Evolutionary conservation across 2,797 vertebrate genomes (phyloP).

Genomic region (Micropoecilia bifurca): DNA sequence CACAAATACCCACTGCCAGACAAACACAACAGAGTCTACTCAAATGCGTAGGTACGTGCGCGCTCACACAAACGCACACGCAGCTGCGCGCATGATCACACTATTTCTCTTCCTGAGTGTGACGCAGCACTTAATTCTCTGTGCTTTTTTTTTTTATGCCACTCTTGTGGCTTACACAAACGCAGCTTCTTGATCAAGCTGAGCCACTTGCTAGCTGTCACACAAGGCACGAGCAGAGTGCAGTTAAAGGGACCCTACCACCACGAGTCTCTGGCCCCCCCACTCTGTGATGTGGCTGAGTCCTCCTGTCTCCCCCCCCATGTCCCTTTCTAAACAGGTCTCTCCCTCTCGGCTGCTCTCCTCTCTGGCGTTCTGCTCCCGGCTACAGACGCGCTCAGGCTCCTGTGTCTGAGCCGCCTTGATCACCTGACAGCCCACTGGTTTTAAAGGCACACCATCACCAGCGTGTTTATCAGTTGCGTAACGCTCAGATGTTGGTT

Average conservation of each 20-base stretch:
- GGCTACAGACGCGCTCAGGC: slow-evolving; percentile 62
- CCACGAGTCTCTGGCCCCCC: slow-evolving; percentile 32
- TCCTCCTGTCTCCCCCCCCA: slow-evolving; percentile 61
- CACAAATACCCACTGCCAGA: slow-evolving; percentile 45
- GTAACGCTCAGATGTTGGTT: slow-evolving; percentile 62
- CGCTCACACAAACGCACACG: slow-evolving; percentile 33
- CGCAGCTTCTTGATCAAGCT: slow-evolving; percentile 86
- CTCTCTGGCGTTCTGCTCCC: slow-evolving; percentile 50
- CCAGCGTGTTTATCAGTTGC: slow-evolving; percentile 65
- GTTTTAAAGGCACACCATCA: slow-evolving; percentile 85
- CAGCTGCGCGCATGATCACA: slow-evolving; percentile 43
- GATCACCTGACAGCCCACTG: slow-evolving; percentile 83
- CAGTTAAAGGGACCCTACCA: slow-evolving; percentile 72
- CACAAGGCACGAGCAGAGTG: slow-evolving; percentile 61
- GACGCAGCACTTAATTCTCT: slow-evolving; percentile 99
- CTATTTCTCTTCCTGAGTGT: slow-evolving; percentile 87
- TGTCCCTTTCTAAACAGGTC: slow-evolving; percentile 73
- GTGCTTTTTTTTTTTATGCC: slow-evolving; percentile 70
- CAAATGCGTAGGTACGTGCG: slow-evolving; percentile 29
- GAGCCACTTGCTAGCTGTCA: slow-evolving; percentile 73
- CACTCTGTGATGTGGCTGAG: slow-evolving; percentile 59
- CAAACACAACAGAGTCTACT: slow-evolving; percentile 61
- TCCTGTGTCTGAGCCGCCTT: slow-evolving; percentile 70
- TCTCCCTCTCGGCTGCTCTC: slow-evolving; percentile 54
- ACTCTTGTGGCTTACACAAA: slow-evolving; percentile 85